phyloP scores from a whole-genome alignment of 2,797 vertebrate species.

The Acrossocheilus wenchowensis region DNA sequence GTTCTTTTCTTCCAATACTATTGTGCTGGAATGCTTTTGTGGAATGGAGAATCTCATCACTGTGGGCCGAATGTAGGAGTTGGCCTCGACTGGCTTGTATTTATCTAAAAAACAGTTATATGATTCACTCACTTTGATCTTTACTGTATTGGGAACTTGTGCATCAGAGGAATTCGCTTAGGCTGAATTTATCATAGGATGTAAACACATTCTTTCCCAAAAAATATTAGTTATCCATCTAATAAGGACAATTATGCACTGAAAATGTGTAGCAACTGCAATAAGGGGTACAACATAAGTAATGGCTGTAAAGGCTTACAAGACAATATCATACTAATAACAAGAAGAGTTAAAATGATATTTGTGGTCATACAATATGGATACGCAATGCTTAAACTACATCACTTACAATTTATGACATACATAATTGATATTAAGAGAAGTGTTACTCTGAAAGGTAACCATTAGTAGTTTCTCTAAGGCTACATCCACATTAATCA shows the following conservation, averaged over 20 bases:
- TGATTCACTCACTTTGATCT: conserved; percentile 32
- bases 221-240: background rate
- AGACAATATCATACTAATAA: conserved; percentile 69
- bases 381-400: background rate
- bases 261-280: background rate
- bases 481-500: background rate
- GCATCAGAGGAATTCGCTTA: background rate
- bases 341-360: conserved; percentile 30
- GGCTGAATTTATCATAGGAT: background rate
- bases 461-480: background rate
- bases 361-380: background rate
- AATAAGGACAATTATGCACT: background rate
- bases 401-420: background rate
- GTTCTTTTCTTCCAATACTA: conserved; percentile 46
- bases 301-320: background rate
- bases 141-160: background rate
- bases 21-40: conserved; percentile 53
- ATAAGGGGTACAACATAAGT: background rate
- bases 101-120: conserved; percentile 30
- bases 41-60: conserved; percentile 54
- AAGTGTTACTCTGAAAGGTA: background rate
- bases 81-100: conserved; percentile 48
- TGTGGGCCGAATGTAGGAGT: conserved; percentile 50
- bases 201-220: background rate
- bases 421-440: background rate